Evolutionary conservation across 2,888 invertebrate genomes (phyloP), one percentile per base, ranked within the genome.

Genomic region (Volucella zonaria): DNA sequence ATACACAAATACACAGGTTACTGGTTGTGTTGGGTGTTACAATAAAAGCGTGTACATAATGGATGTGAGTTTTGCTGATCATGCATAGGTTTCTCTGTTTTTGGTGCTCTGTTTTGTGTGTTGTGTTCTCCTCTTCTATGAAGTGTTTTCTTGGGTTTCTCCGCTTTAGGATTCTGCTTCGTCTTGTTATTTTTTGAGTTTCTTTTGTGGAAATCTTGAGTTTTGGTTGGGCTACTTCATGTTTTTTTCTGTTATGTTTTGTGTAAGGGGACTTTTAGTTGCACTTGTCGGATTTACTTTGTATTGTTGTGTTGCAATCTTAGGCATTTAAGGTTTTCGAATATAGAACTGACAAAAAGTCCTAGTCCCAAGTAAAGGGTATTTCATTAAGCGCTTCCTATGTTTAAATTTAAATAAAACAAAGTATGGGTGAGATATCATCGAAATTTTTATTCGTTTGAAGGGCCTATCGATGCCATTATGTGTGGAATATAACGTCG

Each of bases 61-160:
- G 23, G 23, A 14, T 51, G 61, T 62, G 54, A 74, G 79, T 83
- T 83, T 75, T 47, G 83, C 83, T 83, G 83, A 83, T 83, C 83
- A 80, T 62, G 83, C 80, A 80, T 47, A 52, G 70, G 58, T 58
- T 51, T 23, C 51, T 66, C 23, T 58, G 68, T 40, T 58, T 66
- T 31, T 31, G 31, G 31, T 31, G 31, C 31, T 31, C 31, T 31
- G 31, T 31, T 31, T 31, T 31, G 31, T 31, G 31, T 6, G 3
- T 31, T 31, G 31, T 31, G 31, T 31, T 31, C 31, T 31, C 31
- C 31, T 31, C 31, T 31, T 6, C 6, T 31, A 42, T 74, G 64
- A 74, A 67, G 71, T 66, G 61, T 78, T 78, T 75, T 77, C 75
- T 43, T 43, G 31, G 42, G 14, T 71, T 76, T 71, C 47, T 23